Evolutionary conservation across 1,140 invertebrate species (phyloP).

Genomic region (Orius laevigatus): DNA sequence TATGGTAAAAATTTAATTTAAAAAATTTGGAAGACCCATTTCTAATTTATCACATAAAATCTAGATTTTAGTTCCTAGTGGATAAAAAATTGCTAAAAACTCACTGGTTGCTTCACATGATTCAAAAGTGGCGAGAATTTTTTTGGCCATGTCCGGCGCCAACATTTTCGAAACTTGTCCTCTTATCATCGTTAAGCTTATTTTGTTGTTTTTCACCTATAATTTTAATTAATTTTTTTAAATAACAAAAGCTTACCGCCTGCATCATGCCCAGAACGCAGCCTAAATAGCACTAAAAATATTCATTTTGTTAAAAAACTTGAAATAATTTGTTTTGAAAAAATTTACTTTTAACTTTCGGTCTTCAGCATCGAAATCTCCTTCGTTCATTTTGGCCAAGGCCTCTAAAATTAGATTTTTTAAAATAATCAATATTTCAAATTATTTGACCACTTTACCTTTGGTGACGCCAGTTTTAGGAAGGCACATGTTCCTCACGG

Average conservation of each 20-base stretch:
- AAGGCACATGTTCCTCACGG: slow-evolving; percentile 14
- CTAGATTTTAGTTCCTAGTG: too few relatives aligned
- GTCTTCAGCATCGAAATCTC: slow-evolving; percentile 14
- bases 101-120: slow-evolving; percentile 16
- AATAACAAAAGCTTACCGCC: slow-evolving; percentile 11
- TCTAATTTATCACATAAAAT: background rate
- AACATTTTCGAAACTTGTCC: slow-evolving; percentile 19
- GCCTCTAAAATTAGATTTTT: slow-evolving; percentile 14
- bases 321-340: background rate
- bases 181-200: slow-evolving; percentile 11
- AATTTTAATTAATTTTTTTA: background rate
- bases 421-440: background rate
- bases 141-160: slow-evolving; percentile 13
- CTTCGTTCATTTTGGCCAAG: slow-evolving; percentile 11
- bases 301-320: background rate
- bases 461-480: slow-evolving; percentile 12
- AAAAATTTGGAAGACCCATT: too few relatives aligned
- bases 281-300: slow-evolving; percentile 17
- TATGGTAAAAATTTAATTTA: too few relatives aligned
- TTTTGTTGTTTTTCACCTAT: slow-evolving; percentile 20
- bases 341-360: slow-evolving; percentile 13
- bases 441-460: slow-evolving; percentile 2
- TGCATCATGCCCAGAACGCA: slow-evolving; percentile 18
- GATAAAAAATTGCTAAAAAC: background rate
- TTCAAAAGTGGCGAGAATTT: slow-evolving; percentile 11